A percentile compares a stretch with the other conserved stretches of the same genome.
phyloP scores from a whole-genome alignment of 2,797 vertebrate species.

The Bufotes viridis region DNA sequence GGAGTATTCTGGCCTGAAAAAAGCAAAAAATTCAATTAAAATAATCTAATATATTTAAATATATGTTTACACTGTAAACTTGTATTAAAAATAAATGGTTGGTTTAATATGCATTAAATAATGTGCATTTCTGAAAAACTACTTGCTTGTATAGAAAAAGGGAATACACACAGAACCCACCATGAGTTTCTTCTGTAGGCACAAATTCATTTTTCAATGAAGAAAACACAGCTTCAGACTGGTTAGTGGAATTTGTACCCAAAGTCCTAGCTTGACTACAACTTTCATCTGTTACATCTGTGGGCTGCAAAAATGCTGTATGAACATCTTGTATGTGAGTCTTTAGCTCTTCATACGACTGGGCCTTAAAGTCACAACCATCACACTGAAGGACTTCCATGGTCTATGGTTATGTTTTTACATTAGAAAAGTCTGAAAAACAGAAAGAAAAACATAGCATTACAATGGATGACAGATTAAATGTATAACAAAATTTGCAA shows the following conservation, averaged over 20 bases:
- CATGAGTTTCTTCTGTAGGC: slow-evolving; percentile 79
- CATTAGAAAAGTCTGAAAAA: slow-evolving; percentile 88
- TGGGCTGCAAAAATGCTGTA: slow-evolving; percentile 95
- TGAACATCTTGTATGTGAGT: slow-evolving; percentile 98
- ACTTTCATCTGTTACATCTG: slow-evolving; percentile 87
- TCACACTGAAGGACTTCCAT: slow-evolving; percentile 99
- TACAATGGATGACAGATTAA: neutral
- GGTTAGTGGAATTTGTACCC: slow-evolving; percentile 83
- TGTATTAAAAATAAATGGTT: neutral
- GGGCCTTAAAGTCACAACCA: slow-evolving; percentile 97
- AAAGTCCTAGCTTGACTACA: slow-evolving; percentile 79
- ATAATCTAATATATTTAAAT: neutral
- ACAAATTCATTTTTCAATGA: slow-evolving; percentile 82
- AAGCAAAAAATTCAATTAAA: slow-evolving; percentile 43
- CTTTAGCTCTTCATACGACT: slow-evolving; percentile 95
- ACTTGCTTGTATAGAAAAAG: neutral
- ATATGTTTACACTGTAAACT: neutral
- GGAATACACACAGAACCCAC: slow-evolving; percentile 68
- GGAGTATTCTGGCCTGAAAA: slow-evolving; percentile 85
- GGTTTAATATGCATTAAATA: neutral
- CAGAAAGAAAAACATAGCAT: neutral
- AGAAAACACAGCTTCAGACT: slow-evolving; percentile 84
- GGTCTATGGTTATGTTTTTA: slow-evolving; percentile 82
- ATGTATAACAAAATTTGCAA: neutral
- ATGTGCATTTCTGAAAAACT: neutral